Evolutionary conservation across 2,888 invertebrate species (phyloP), one percentile per base, ranked within the genome.

Genomic region (Sturmia bella): DNA sequence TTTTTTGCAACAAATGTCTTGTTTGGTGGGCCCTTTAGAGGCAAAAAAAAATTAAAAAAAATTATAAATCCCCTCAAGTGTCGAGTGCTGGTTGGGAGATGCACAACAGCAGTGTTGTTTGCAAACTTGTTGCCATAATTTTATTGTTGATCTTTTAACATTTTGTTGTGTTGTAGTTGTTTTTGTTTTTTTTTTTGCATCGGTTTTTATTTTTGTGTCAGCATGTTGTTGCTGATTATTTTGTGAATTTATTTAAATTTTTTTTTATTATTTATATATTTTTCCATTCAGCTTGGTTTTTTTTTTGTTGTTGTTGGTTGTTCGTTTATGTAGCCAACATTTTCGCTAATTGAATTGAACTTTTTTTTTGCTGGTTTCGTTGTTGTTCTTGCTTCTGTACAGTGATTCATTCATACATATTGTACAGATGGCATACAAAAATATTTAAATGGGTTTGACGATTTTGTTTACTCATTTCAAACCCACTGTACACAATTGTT

Each of bases 321-420:
- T 12, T 76, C 48, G 21, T 66, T 74, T 24, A 66, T 78, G 74
- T 59, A 70, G 54, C 68, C 56, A 74, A 82, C 77, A 80, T 83
- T 82, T 82, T 78, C 54, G 80, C 84, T 84, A 84, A 84, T 84
- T 84, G 83, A 84, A 84, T 80, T 83, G 84, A 84, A 83, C 80
- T 80, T 78, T 77, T 80, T 81, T 54, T 12, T 13, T 27, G 45
- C n/a, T 39, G 69, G 9, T 32, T 32, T 63, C 56, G 15, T 11
- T 24, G 61, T 1, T 54, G 13, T 41, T 39, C 41, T 64, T 48
- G 15, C n/a, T 45, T 59, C 27, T 13, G 13, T 41, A 75, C 74
- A 80, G 80, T 80, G 80, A 57, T 41, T 54, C 45, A 63, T 32
- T 43, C 6, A 5, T 12, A 41, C 27, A 39, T 12, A 27, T 12